Evolutionary conservation across 2,797 vertebrate species (phyloP).

Genomic region (Peromyscus attwateri): DNA sequence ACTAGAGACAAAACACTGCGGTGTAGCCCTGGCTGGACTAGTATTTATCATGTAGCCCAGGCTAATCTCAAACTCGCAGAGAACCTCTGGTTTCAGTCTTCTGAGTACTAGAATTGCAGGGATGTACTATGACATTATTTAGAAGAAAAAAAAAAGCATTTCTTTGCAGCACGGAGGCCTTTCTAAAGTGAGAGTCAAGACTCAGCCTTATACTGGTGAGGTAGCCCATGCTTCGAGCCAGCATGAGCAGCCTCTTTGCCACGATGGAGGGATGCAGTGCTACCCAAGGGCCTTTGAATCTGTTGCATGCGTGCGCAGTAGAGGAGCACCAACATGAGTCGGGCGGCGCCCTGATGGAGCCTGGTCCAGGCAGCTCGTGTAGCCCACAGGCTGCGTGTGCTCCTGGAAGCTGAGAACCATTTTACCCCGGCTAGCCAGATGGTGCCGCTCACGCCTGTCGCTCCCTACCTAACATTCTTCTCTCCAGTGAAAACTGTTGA

Average conservation of each 20-base stretch:
- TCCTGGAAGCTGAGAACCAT: background rate
- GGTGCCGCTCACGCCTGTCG: background rate
- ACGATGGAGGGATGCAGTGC: background rate
- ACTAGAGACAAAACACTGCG: background rate
- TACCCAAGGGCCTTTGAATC: background rate
- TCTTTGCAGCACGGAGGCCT: slow-evolving; percentile 27
- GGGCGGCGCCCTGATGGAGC: background rate
- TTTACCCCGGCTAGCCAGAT: background rate
- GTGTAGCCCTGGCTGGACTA: background rate
- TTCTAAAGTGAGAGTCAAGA: background rate
- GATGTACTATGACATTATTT: no score
- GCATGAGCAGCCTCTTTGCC: background rate
- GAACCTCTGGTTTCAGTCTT: background rate
- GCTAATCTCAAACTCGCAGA: background rate
- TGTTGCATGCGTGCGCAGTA: background rate
- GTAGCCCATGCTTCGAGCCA: background rate
- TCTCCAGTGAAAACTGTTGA: slow-evolving; percentile 15
- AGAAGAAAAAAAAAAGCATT: background rate
- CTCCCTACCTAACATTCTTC: background rate
- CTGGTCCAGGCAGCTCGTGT: background rate
- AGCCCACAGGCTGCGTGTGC: background rate
- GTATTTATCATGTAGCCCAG: background rate
- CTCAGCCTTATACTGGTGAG: background rate
- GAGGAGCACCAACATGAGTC: no score
- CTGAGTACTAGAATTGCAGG: background rate